These are phyloP conservation scores for Eleginops maclovinus DNA, from an alignment of 2,113 vertebrate species.

Conservation along the genomic window DNA sequence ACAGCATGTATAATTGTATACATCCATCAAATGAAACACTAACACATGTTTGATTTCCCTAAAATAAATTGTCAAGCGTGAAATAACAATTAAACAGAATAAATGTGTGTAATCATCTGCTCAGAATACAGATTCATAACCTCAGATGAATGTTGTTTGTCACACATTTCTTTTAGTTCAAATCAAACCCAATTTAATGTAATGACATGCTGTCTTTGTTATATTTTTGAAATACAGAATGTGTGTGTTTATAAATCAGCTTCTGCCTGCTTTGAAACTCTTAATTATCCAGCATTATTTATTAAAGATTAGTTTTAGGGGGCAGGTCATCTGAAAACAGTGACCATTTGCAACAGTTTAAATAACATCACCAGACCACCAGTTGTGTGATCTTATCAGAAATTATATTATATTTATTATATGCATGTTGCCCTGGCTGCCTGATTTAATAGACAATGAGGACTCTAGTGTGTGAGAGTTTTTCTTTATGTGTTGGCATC, in stretches of 20 bases:
- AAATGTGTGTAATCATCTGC: background rate
- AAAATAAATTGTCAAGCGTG: background rate
- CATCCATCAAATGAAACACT: background rate
- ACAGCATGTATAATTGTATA: background rate
- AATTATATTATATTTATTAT: too few relatives aligned
- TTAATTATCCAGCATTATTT: slow-evolving; percentile 18
- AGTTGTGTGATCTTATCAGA: too few relatives aligned
- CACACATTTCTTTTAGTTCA: background rate
- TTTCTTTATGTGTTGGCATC: background rate
- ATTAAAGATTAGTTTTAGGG: too few relatives aligned
- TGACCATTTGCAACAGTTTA: background rate
- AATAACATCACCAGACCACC: background rate
- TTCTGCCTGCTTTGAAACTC: background rate
- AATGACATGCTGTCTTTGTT: background rate
- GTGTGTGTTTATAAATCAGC: slow-evolving; percentile 1
- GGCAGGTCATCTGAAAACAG: background rate
- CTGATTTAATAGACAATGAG: background rate
- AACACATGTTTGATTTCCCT: background rate
- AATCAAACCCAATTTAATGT: slow-evolving; percentile 2
- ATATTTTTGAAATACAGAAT: slow-evolving; percentile 12
- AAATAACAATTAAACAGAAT: slow-evolving; percentile 5
- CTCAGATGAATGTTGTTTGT: slow-evolving; percentile 1
- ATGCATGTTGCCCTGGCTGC: background rate
- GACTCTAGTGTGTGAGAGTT: background rate
- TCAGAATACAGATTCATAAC: background rate